A percentile compares a stretch with the other conserved stretches of the same genome.
phyloP scores from a whole-genome alignment of 2,797 vertebrate species.

The Xiphophorus birchmanni region DNA sequence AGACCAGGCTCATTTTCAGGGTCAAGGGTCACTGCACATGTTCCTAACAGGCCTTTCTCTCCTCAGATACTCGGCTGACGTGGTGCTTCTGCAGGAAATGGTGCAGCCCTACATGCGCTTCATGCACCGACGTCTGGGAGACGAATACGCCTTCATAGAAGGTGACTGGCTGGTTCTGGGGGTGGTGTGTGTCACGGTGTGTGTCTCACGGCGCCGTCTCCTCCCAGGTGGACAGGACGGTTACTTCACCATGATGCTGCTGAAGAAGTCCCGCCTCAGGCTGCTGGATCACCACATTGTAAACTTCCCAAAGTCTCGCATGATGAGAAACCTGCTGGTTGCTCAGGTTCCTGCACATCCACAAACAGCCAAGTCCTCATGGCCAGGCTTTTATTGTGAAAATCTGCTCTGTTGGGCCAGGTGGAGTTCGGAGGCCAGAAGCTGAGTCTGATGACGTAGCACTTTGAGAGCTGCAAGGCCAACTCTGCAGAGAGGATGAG shows the following conservation, averaged over 20 bases:
- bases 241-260: constrained; percentile 89
- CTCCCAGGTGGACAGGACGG: constrained; percentile 79
- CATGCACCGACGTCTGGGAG: constrained; percentile 71
- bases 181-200: no score
- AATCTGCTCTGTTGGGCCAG: constrained; percentile 55
- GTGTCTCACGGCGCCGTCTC: background rate
- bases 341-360: constrained; percentile 79
- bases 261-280: constrained; percentile 88
- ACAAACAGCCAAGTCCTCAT: background rate
- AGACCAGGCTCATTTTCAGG: constrained; percentile 28
- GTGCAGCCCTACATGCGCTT: constrained; percentile 18
- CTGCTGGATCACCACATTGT: constrained; percentile 83
- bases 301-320: constrained; percentile 82
- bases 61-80: constrained; percentile 18
- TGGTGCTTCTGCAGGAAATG: constrained; percentile 71
- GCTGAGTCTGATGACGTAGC: constrained; percentile 91
- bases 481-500: constrained; percentile 82
- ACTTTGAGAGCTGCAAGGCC: constrained; percentile 89
- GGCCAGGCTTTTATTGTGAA: background rate
- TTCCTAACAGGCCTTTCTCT: background rate
- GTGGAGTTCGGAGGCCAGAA: constrained; percentile 82
- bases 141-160: constrained; percentile 77
- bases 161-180: constrained; percentile 47
- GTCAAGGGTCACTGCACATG: no score
- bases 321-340: constrained; percentile 90